Base-by-base conservation (phyloP, 2,797 vertebrate genomes). In the Columba guinea region DNA sequence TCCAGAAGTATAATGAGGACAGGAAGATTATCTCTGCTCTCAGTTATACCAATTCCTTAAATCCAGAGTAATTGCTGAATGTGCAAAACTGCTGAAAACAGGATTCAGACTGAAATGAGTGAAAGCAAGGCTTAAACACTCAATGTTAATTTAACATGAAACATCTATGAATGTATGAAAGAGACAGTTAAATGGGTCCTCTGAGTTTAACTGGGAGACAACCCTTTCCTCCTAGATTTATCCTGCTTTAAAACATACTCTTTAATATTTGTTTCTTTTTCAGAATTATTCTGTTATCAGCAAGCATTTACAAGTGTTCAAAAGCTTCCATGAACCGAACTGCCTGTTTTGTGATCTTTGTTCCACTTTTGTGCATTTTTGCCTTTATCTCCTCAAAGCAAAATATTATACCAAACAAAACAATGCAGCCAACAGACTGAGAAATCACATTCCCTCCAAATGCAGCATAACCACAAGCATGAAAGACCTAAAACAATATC, bases 391-490 rank as follows among this genome's bases (percentile, higher is more conserved):
- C 71, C 86, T 62, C 81, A 59, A 74, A 91, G 64, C 17, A 58
- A 91, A 63, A 24, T 22, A 32, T 7, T 32, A 24, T 3, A 91
- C 35, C 60, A 60, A 68, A 37, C 24, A 94, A 87, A 95, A 62
- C n/a, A 75, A 62, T 1, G 1, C 28, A 64, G 77, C 32, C 77
- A 89, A 24, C 30, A 67, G 83, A 30, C 52, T 34, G 64, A 83
- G 58, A 95, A 94, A 41, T 63, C 78, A 28, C 46, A 69, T 81
- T 93, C 84, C 26, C 75, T 60, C 53, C 60, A 49, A 74, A 93
- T 58, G 27, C 88, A 92, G 69, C n/a, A 59, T 18, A 93, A 70
- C 81, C 88, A 92, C 88, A 93, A 93, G 59, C 49, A 87, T 58
- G 60, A 78, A 87, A 71, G 85, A 80, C 41, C 51, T 69, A 9